Conservation (phyloP, 2,888 invertebrate species). For the Leucoma salicis region DNA sequence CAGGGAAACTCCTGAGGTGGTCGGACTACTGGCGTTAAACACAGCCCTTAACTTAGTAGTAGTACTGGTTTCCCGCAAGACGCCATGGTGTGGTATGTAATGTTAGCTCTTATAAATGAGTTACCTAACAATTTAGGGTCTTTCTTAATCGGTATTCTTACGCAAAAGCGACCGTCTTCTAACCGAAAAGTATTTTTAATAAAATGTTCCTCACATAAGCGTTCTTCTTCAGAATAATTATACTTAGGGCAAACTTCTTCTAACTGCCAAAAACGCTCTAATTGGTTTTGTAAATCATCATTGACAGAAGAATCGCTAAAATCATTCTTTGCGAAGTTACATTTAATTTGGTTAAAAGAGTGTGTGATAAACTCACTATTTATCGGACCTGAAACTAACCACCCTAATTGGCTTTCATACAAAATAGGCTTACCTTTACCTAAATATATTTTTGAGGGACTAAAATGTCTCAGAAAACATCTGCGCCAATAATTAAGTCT, state of each 20-base stretch:
- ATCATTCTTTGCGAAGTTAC: not conserved
- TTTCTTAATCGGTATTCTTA: too few relatives aligned
- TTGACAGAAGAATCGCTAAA: too few relatives aligned
- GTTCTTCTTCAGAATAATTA: conserved; percentile 14
- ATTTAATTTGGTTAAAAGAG: too few relatives aligned
- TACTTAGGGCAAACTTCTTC: conserved; percentile 15
- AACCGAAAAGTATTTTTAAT: conserved; percentile 16
- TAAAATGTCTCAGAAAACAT: conserved; percentile 29
- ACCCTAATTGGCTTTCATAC: conserved; percentile 8
- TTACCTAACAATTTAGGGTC: not conserved
- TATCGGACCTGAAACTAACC: conserved; percentile 1
- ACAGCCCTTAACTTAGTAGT: too few relatives aligned
- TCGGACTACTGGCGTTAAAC: too few relatives aligned
- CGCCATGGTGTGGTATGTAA: too few relatives aligned
- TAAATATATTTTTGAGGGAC: conserved; percentile 17
- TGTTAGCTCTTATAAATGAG: too few relatives aligned
- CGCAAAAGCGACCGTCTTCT: not conserved
- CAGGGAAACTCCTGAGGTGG: too few relatives aligned
- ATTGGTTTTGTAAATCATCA: conserved; percentile 2
- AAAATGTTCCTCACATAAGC: conserved; percentile 15
- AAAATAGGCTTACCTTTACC: conserved; percentile 13
- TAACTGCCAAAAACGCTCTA: conserved; percentile 16
- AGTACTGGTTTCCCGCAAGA: too few relatives aligned
- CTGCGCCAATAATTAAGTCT: conserved; percentile 29
- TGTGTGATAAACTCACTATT: too few relatives aligned